phyloP scores from a whole-genome alignment of 2,113 vertebrate genomes.

The Carettochelys insculpta region DNA sequence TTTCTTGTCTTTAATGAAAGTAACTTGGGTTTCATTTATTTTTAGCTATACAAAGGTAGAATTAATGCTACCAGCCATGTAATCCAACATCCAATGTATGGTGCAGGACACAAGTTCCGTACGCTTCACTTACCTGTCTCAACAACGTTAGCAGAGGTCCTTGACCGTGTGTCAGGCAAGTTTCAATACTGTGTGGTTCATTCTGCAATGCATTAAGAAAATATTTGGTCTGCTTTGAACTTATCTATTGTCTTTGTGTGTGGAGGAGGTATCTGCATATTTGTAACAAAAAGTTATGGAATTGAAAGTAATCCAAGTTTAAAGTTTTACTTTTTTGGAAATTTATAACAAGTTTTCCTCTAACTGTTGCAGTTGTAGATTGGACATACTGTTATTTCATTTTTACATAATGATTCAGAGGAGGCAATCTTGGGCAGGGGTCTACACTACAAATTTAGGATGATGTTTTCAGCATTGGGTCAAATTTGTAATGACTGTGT shows the following conservation, averaged over 20 bases:
- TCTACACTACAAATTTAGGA: too few species aligned
- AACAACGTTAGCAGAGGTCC: conserved; percentile 94
- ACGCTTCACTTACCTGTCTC: conserved; percentile 97
- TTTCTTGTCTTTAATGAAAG: too few species aligned
- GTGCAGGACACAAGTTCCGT: conserved; percentile 98
- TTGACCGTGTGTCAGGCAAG: conserved; percentile 96
- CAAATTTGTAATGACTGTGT: too few species aligned
- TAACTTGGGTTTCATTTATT: conserved; percentile 25
- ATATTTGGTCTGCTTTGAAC: not conserved
- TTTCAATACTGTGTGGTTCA: not conserved
- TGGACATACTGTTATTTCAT: not conserved
- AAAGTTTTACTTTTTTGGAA: not conserved
- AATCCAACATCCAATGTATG: conserved; percentile 99
- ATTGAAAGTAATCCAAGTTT: not conserved
- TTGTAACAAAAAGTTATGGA: not conserved
- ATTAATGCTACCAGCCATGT: conserved; percentile 99
- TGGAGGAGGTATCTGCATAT: not conserved
- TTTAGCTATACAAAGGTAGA: conserved; percentile 96
- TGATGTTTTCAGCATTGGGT: too few species aligned
- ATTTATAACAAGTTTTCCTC: not conserved
- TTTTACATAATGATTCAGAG: not conserved
- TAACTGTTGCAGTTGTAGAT: not conserved
- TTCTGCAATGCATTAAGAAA: not conserved
- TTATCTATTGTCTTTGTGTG: rapidly evolving
- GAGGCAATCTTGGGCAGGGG: not conserved